Conservation (phyloP, 2,797 vertebrate genomes). For the Heliangelus exortis region DNA sequence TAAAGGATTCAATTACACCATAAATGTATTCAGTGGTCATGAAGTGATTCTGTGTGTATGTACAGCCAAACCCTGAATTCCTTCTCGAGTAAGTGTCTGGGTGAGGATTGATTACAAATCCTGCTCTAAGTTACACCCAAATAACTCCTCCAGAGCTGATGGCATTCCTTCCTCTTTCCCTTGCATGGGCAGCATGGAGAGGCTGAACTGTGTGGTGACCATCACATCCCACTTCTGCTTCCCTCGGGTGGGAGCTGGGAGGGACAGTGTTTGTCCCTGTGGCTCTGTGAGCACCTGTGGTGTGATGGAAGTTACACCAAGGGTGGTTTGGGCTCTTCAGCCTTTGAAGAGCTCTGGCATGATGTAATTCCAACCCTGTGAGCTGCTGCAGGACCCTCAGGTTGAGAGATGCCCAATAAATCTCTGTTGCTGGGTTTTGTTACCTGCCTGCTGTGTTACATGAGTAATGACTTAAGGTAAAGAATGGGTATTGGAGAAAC, state of each 20-base stretch:
- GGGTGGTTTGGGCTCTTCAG: neutral
- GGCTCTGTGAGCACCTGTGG: neutral
- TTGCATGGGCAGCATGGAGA: neutral
- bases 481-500: slow-evolving; percentile 46
- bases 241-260: fast-evolving
- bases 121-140: neutral
- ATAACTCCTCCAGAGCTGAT: neutral
- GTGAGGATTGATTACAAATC: slow-evolving; percentile 41
- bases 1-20: slow-evolving; percentile 22
- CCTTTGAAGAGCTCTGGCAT: slow-evolving; percentile 48
- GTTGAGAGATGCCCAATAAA: slow-evolving; percentile 55
- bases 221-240: neutral
- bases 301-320: neutral
- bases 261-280: neutral
- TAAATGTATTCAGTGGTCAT: slow-evolving; percentile 51
- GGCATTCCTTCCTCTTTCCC: neutral
- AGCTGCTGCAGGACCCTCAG: neutral
- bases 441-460: slow-evolving; percentile 38
- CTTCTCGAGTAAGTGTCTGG: slow-evolving; percentile 41
- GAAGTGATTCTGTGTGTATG: slow-evolving; percentile 14
- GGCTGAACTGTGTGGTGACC: neutral
- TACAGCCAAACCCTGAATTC: slow-evolving; percentile 58
- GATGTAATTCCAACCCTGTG: slow-evolving; percentile 35
- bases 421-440: slow-evolving; percentile 4
- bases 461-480: slow-evolving; percentile 65